Base-by-base conservation (phyloP, 1,140 invertebrate species). In the Bathynomus jamesi region DNA sequence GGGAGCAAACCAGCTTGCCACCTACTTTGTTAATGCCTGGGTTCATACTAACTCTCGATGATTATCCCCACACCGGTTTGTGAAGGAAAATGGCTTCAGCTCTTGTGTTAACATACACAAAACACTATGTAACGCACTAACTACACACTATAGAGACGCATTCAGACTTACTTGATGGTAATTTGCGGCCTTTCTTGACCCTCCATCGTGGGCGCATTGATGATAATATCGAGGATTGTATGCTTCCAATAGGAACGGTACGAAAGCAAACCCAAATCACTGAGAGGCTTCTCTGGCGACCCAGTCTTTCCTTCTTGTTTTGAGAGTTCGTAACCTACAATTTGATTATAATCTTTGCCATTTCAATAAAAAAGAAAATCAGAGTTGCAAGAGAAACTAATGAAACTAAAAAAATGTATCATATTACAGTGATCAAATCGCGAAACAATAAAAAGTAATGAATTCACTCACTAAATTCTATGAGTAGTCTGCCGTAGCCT, bases 401-500 rank as follows among this genome's bases (percentile, higher is more conserved):
- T 3, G 13, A 4, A 28, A 61, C n/a, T 61, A 61, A 61, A 21
- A 61, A 61, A 7, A 2, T 25, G 5, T n/a, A 61, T 3, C n/a
- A 61, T 61, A 8, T 67, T 25, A 68, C 53, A 70, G 27, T 10
- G 29, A 17, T 24, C n/a, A n/a, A n/a, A 29, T 64, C 17, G 8
- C 25, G 2, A n/a, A n/a, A 72, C 67, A 61, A 53, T 28, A 70
- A 25, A 61, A 65, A 0, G 64, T 40, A 61, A 11, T 67, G 17
- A 21, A 61, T 25, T 21, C n/a, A 86, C 90, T 89, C 85, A 93
- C 95, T 99, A 84, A 99, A 99, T 88, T 99, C 97, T 80, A 99
- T 99, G 25, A 99, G 85, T 53, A 99, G 84, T 85, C 98, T 98
- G 76, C 98, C 98, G 83, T 98, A 99, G 27, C 98, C 98, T 84